Base-by-base conservation (phyloP, 1,140 invertebrate genomes). In the Drosophila equinoxialis region DNA sequence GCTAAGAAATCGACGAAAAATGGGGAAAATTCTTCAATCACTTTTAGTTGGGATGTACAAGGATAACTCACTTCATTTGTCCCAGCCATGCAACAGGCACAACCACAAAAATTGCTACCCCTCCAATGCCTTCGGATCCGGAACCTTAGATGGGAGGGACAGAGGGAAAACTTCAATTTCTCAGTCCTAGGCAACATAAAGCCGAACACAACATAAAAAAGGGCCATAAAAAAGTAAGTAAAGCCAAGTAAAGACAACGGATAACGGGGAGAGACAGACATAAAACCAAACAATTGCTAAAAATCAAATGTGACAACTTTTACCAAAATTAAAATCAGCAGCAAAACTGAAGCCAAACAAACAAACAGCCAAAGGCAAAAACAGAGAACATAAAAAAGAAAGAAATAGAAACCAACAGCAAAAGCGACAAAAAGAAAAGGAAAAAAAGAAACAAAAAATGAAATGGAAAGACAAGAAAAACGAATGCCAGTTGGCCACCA, bases 271-370 rank as follows among this genome's bases (percentile, higher is more conserved):
- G 39, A 65, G 82, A 79, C 82, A 72, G 33, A 77, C 77, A 89
- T 89, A 89, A 87, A 87, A 83, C 73, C 84, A 79, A 87, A 87
- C 83, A 87, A 87, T 89, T 89, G 84, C 84, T 86, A 68, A 77
- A 87, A 87, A 87, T 87, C 83, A 87, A 87, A 87, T 89, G 83
- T 87, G 84, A 87, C 83, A 87, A 89, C 83, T 87, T 87, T 87
- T 89, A 89, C 83, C 80, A 83, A 87, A 87, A 87, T 87, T 87
- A 87, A 87, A 89, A 87, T 87, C 84, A 74, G 73, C 84, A 74
- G 77, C 77, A 70, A 80, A 83, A 77, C 73, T 60, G 33, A 80
- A 74, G 76, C 78, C 78, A 81, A 70, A 69, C 54, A 51, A 51
- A 23, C 45, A 51, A 51, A 75, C 72, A 75, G 71, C 51, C 68